phyloP scores from a whole-genome alignment of 2,888 invertebrate species.

The Pristionchus fissidentatus region DNA sequence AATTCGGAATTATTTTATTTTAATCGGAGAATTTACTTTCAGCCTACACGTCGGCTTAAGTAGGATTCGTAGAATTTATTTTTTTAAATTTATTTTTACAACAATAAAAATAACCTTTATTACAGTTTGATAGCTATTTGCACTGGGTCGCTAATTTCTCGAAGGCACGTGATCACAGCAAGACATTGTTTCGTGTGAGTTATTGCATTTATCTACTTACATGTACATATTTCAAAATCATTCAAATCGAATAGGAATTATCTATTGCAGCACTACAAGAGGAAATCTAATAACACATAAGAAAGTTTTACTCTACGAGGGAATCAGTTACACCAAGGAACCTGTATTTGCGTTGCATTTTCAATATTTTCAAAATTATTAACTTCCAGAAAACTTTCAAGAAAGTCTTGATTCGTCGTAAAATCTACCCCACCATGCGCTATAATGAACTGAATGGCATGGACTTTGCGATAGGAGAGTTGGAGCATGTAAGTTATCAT shows the following conservation, averaged over 20 bases:
- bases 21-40: too few species aligned
- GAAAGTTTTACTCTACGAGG: not conserved
- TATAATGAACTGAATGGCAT: not conserved
- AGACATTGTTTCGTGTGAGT: not conserved
- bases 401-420: not conserved
- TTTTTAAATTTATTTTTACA: too few species aligned
- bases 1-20: too few species aligned
- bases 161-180: not conserved
- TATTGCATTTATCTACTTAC: not conserved
- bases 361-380: not conserved
- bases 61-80: too few species aligned
- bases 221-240: not conserved
- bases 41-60: too few species aligned
- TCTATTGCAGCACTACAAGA: not conserved
- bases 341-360: not conserved
- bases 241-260: not conserved
- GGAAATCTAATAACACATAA: not conserved
- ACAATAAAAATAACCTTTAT: too few species aligned
- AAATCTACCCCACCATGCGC: not conserved
- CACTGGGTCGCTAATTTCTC: not conserved
- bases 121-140: not conserved
- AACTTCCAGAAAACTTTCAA: not conserved
- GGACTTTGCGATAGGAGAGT: not conserved
- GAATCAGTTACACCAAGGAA: not conserved
- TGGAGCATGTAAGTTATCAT: not conserved